phyloP scores from a whole-genome alignment of 1,140 invertebrate species.

The Zaprionus kolodkinae region DNA sequence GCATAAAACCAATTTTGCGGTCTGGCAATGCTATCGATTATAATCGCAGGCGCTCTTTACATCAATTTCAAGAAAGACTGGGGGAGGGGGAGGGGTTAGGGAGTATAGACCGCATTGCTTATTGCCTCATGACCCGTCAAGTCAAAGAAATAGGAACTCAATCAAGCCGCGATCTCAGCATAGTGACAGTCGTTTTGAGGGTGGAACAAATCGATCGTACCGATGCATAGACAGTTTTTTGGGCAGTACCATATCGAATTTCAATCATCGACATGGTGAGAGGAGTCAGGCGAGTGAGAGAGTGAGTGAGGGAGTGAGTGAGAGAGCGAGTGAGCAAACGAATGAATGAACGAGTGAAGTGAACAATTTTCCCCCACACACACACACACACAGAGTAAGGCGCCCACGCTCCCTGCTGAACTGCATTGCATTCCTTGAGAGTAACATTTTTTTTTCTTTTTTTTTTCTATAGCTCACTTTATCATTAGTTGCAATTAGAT shows the following conservation, averaged over 20 bases:
- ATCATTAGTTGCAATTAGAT: conserved; percentile 83
- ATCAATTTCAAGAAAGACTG: neutral
- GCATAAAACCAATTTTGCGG: neutral
- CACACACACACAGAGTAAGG: conserved; percentile 3
- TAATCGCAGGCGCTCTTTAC: conserved; percentile 1
- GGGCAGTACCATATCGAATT: conserved; percentile 64
- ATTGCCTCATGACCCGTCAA: conserved; percentile 29
- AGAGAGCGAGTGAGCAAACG: neutral
- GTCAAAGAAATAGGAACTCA: conserved; percentile 40
- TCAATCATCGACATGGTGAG: conserved; percentile 27
- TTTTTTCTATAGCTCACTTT: conserved; percentile 50
- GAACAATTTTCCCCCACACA: conserved; percentile 46
- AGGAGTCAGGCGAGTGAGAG: conserved; percentile 3
- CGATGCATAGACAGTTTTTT: conserved; percentile 33
- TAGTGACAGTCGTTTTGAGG: conserved; percentile 76
- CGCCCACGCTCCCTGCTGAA: conserved; percentile 46
- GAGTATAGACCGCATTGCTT: neutral
- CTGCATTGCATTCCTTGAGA: conserved; percentile 12
- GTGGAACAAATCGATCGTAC: conserved; percentile 66
- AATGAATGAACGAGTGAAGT: conserved; percentile 11
- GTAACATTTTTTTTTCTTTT: no score
- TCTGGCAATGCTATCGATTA: conserved; percentile 33
- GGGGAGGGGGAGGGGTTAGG: neutral
- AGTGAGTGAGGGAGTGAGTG: neutral
- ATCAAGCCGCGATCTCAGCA: conserved; percentile 45